Base-by-base conservation (phyloP, 1,140 invertebrate species). In the Hormaphis cornu region DNA sequence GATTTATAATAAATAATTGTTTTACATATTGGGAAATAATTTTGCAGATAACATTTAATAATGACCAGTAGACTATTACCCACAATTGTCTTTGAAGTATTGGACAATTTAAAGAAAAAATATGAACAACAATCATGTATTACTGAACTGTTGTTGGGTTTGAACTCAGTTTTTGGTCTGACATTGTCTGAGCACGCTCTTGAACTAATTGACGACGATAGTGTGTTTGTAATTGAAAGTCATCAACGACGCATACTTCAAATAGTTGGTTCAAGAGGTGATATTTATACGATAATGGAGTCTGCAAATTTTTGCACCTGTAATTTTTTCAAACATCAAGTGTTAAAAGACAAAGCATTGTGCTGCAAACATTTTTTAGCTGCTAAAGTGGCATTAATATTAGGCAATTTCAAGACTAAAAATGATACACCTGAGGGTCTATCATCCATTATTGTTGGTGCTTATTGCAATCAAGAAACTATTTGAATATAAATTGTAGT, bases 311-410 rank as follows among this genome's bases (percentile, higher is more conserved):
- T 66, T 66, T 66, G 61, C 7, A 66, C 20, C 1, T 66, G 61
- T 30, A 22, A 50, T 35, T 66, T 50, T 50, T 66, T 50, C 18
- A 66, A 66, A 35, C 20, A 66, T 33, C 61, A 66, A 66, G 61
- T 66, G 5, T 48, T 66, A 9, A 48, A 48, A 35, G 42, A 66
- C 33, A 66, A 66, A 66, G 24, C 61, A 20, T 22, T 66, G 14
- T 66, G 61, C 22, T 66, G 61, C 12, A 66, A 66, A 66, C 61
- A 66, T 66, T 46, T 66, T 48, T 66, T 66, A 50, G 61, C 61
- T 30, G 61, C 61, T 16, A 66, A 66, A 50, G 8, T 66, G 33
- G 61, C 61, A 16, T 22, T 66, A 16, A 66, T 66, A 35, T 48
- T 66, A 33, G 18, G 28, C 33, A 50, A 16, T 1, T 66, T 30